Conservation (phyloP, 30 jellyfish, hydroid and myxozoan genomes). For the Haliclystus octoradiatus region DNA sequence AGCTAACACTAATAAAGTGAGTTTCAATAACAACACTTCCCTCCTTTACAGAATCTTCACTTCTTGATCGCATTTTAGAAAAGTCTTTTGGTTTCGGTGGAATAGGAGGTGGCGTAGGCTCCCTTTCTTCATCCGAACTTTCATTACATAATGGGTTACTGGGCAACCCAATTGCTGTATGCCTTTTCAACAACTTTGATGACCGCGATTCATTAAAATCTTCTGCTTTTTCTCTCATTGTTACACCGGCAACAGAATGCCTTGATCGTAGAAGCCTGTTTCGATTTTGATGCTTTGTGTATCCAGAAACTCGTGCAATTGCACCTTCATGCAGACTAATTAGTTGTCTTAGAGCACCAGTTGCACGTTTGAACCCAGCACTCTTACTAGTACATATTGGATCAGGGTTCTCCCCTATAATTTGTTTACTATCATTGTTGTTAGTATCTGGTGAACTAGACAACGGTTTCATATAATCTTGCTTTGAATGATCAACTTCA, state of each 20-base stretch:
- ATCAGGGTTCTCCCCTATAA: too few relatives aligned
- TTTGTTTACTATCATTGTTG: neutral
- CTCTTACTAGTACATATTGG: neutral
- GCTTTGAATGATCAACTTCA: neutral
- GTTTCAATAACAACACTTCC: slow-evolving; percentile 9
- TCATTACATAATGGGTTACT: neutral
- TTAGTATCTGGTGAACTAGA: neutral
- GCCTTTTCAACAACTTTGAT: slow-evolving; percentile 16
- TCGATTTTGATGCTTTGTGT: slow-evolving; percentile 4
- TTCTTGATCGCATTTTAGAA: neutral
- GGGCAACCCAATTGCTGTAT: slow-evolving; percentile 29
- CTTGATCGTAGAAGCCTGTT: slow-evolving; percentile 19
- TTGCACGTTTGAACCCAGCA: slow-evolving; percentile 13
- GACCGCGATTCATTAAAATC: neutral
- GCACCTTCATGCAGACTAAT: slow-evolving; percentile 74
- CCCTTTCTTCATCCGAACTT: neutral
- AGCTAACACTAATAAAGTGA: slow-evolving; percentile 3
- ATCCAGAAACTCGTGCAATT: slow-evolving; percentile 89
- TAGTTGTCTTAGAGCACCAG: slow-evolving; percentile 40
- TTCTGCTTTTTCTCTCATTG: neutral
- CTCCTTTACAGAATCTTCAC: neutral
- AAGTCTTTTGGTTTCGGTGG: slow-evolving; percentile 5
- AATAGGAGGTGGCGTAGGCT: slow-evolving; percentile 2
- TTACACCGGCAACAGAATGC: neutral
- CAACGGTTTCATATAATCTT: neutral